Percentiles rank a stretch among this genome's conserved stretches.
Conservation (phyloP, 2,113 vertebrate genomes). For the Zeus faber region DNA sequence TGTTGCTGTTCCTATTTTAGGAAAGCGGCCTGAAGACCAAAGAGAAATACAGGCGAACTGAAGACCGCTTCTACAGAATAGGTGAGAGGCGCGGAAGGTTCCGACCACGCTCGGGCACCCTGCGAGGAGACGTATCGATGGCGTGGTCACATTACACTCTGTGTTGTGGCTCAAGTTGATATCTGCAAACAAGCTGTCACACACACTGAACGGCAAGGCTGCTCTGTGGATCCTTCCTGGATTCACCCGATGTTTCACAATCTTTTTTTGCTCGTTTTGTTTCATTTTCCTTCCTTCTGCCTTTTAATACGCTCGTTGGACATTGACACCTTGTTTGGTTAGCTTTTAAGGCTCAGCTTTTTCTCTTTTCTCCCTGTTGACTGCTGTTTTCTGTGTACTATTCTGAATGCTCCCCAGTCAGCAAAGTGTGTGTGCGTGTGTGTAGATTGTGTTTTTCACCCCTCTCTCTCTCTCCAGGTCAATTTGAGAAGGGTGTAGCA, state of each 20-base stretch:
- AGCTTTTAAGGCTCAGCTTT: too few species aligned
- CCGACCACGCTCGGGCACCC: neutral
- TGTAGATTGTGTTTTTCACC: neutral
- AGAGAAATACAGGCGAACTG: slow-evolving; percentile 86
- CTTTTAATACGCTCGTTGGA: too few species aligned
- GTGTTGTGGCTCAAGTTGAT: neutral
- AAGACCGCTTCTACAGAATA: slow-evolving; percentile 93
- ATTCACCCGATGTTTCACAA: too few species aligned
- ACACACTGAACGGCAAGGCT: too few species aligned
- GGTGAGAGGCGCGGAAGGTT: slow-evolving; percentile 69
- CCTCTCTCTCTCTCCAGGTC: slow-evolving; percentile 75
- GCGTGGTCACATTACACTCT: slow-evolving; percentile 13
- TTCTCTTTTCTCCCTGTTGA: too few species aligned
- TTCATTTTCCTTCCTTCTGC: too few species aligned
- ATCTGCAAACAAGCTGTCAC: neutral
- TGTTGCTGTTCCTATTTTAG: slow-evolving; percentile 41
- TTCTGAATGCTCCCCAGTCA: too few species aligned
- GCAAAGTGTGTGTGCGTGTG: neutral
- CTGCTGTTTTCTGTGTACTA: too few species aligned
- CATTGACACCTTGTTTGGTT: too few species aligned
- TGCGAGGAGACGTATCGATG: neutral
- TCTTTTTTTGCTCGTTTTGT: too few species aligned
- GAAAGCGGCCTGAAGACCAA: slow-evolving; percentile 83
- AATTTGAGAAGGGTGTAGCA: slow-evolving; percentile 89
- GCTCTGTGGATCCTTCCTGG: too few species aligned